phyloP scores from a whole-genome alignment of 1,140 invertebrate species.

The Drosophila sulfurigaster region DNA sequence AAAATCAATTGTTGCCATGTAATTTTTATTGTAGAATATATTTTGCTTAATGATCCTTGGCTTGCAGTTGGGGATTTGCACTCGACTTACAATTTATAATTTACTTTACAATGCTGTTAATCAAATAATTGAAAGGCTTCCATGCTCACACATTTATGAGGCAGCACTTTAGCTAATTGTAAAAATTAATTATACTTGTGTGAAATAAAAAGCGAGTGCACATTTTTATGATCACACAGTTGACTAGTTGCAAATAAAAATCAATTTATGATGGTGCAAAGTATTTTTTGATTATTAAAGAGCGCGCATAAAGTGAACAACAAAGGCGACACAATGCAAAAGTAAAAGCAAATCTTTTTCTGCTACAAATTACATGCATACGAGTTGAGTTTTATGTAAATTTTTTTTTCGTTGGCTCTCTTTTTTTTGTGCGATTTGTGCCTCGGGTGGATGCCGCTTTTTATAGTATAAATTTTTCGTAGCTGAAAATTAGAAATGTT shows the following conservation, averaged over 20 bases:
- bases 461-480: constrained; percentile 80
- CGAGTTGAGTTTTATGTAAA: constrained; percentile 59
- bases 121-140: constrained; percentile 17
- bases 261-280: constrained; percentile 15
- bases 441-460: constrained; percentile 57
- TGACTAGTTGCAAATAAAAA: constrained; percentile 13
- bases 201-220: neutral
- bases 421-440: constrained; percentile 21
- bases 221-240: neutral
- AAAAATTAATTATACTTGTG: constrained; percentile 1
- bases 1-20: constrained; percentile 34
- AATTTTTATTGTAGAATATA: neutral
- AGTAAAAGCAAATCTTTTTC: constrained; percentile 64
- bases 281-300: constrained; percentile 38
- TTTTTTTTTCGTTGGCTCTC: constrained; percentile 37
- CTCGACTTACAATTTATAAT: constrained; percentile 8
- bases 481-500: constrained; percentile 84
- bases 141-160: constrained; percentile 1
- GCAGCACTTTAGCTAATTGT: neutral
- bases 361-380: constrained; percentile 58
- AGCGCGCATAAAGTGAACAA: neutral
- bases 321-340: constrained; percentile 13
- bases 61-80: constrained; percentile 5
- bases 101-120: constrained; percentile 10
- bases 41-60: constrained; percentile 33